Conservation (phyloP, 2,113 vertebrate genomes). For the Eolophus roseicapilla region DNA sequence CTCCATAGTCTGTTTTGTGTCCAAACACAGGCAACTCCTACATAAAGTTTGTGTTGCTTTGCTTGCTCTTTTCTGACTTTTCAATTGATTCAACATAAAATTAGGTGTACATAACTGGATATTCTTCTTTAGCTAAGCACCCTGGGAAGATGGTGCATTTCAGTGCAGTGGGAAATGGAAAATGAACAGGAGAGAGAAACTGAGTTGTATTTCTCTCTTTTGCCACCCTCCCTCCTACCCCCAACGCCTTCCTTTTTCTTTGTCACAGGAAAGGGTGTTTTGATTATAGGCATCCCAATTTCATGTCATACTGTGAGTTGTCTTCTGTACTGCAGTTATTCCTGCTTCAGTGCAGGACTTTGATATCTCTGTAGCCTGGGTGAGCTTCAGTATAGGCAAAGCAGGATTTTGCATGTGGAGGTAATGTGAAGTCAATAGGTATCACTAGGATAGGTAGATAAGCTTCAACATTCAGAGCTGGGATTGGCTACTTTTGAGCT, state of each 20-base stretch:
- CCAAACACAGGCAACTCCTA: neutral
- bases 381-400: accelerated
- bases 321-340: neutral
- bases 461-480: accelerated
- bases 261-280: neutral
- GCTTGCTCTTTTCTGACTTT: neutral
- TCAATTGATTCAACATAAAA: neutral
- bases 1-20: neutral
- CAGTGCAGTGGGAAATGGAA: neutral
- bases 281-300: neutral
- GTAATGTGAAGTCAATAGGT: accelerated
- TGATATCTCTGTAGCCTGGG: too few relatives aligned
- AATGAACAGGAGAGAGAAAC: neutral
- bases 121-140: neutral
- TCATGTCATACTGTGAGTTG: neutral
- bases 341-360: neutral
- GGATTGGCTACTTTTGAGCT: neutral
- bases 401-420: accelerated
- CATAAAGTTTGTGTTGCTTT: neutral
- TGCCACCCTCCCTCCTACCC: too few relatives aligned
- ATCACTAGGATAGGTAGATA: accelerated
- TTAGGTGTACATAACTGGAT: neutral
- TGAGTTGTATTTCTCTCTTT: too few relatives aligned
- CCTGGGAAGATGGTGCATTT: neutral
- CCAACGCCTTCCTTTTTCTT: neutral